A percentile compares a stretch with the other conserved stretches of the same genome.
Evolutionary conservation across 2,113 vertebrate genomes (phyloP).

Genomic region (Lanius collurio): DNA sequence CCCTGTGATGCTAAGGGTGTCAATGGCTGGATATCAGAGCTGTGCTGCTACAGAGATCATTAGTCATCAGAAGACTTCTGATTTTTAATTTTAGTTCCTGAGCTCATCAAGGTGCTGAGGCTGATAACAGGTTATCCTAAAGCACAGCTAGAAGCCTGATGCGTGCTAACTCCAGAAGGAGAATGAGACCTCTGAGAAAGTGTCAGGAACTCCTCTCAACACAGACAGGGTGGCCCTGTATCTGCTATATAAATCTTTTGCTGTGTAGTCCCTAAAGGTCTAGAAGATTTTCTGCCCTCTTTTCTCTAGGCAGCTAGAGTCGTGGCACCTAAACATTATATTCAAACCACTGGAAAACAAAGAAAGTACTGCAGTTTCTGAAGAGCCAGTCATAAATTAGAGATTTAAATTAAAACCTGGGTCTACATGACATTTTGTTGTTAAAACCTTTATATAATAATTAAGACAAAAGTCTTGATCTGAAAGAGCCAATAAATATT

Average conservation of each 20-base stretch:
- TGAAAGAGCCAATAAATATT: not conserved
- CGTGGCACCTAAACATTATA: not conserved
- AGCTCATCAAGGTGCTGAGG: not conserved
- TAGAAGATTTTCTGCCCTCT: not conserved
- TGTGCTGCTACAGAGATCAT: not conserved
- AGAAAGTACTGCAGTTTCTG: not conserved
- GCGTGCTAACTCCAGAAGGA: not conserved
- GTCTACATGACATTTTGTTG: accelerated
- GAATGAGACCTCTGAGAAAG: not conserved
- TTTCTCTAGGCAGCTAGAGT: not conserved
- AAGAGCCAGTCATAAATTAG: not conserved
- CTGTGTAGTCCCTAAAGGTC: not conserved
- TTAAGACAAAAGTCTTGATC: not conserved
- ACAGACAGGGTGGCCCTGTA: not conserved
- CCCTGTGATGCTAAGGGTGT: not conserved
- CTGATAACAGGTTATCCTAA: not conserved
- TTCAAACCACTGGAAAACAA: not conserved
- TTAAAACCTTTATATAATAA: not conserved
- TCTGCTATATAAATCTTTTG: not conserved
- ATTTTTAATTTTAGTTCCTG: not conserved
- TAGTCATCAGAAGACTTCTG: not conserved
- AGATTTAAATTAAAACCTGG: not conserved
- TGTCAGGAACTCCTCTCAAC: not conserved
- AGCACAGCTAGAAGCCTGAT: not conserved
- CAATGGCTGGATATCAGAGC: not conserved